Base-by-base conservation (phyloP, 2,888 invertebrate species). In the Polylopha cassiicola region DNA sequence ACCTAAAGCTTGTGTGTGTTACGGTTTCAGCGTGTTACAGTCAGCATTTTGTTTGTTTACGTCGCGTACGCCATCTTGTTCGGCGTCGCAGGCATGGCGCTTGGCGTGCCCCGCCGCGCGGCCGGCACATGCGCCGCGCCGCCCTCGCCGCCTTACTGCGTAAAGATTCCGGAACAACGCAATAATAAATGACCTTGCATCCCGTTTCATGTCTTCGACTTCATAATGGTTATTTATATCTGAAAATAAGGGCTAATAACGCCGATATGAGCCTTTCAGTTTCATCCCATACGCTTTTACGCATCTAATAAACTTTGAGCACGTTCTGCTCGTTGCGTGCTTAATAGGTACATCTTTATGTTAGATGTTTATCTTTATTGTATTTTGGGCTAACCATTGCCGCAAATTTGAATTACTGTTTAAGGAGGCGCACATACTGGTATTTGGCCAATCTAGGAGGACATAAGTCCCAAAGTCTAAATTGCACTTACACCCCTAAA, bases 61-160 rank as follows among this genome's bases (percentile, higher is more conserved):
- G 48, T 46, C 41, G 39, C 42, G 42, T 42, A 47, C 58, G 59
- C 58, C 55, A 57, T 59, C 50, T 48, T 53, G 52, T 43, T 48
- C 53, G 46, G 48, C 46, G 37, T 28, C 28, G 20, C 11, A 18
- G 17, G 10, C 18, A 11, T 11, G 6, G 22, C 22, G 22, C 45
- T 50, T 55, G 55, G 62, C 65, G 62, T 65, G 64, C 52, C 57
- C 52, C 63, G 47, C 47, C 23, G 37, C 29, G 13, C n/a, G n/a
- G n/a, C n/a, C n/a, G n/a, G n/a, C n/a, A n/a, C 37, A 37, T 30
- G 23, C 37, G 24, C 37, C 8, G 18, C 26, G 29, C n/a, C 43
- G 24, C 28, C 32, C 21, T 33, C 33, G 3, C 22, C 36, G 37
- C 44, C 45, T 39, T 45, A 46, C 42, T 39, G 41, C 43, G 53